Conservation (phyloP, 2,113 vertebrate genomes). For the Ptilonorhynchus violaceus region DNA sequence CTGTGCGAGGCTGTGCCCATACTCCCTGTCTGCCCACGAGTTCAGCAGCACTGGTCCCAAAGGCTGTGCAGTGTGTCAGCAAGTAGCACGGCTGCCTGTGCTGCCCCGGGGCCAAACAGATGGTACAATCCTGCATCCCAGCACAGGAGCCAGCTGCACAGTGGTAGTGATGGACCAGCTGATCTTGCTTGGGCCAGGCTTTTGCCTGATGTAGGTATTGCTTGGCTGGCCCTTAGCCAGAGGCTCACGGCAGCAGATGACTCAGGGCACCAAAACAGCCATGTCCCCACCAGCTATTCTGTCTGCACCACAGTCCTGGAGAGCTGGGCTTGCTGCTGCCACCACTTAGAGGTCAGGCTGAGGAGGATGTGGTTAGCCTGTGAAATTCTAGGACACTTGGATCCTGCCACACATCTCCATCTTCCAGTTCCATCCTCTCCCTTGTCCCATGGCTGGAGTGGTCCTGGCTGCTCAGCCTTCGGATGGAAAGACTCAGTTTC, state of each 20-base stretch:
- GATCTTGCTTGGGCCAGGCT: background rate
- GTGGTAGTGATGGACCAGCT: background rate
- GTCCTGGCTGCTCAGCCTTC: background rate
- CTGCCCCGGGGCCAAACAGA: background rate
- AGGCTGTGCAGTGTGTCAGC: background rate
- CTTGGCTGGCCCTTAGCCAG: background rate
- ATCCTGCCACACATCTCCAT: background rate
- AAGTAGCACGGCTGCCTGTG: background rate
- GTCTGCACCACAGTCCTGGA: background rate
- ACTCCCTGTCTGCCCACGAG: background rate
- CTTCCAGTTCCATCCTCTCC: background rate
- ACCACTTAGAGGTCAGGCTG: background rate
- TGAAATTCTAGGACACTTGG: background rate
- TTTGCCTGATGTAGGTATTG: background rate
- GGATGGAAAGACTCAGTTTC: background rate
- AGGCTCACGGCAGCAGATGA: background rate
- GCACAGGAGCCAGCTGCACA: background rate
- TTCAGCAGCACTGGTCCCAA: fast-evolving
- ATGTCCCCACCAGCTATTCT: background rate
- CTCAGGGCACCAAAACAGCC: background rate
- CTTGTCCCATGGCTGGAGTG: background rate
- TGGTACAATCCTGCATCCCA: fast-evolving
- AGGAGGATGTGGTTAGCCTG: background rate
- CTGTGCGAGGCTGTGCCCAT: fast-evolving
- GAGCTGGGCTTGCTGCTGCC: background rate